Evolutionary conservation across 2,888 invertebrate species (phyloP).

Genomic region (Nysson spinosus): DNA sequence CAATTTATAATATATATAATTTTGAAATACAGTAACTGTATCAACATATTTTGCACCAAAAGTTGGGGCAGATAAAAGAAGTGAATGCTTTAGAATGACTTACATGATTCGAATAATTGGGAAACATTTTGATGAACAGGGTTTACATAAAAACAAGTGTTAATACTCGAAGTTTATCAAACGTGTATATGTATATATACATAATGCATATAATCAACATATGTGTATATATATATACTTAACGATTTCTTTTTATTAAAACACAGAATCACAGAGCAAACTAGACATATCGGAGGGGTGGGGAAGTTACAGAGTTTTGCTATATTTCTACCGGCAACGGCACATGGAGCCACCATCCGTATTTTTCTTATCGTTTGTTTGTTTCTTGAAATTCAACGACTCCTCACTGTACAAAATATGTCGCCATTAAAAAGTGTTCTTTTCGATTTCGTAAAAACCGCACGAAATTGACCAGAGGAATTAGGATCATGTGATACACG

Average conservation of each 20-base stretch:
- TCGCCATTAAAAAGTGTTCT: constrained; percentile 63
- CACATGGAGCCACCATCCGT: constrained; percentile 28
- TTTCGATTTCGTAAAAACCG: constrained; percentile 61
- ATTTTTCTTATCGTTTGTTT: constrained; percentile 22
- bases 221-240: constrained; percentile 52
- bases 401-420: constrained; percentile 64
- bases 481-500: constrained; percentile 43
- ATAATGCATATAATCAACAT: constrained; percentile 50
- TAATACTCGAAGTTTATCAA: constrained; percentile 29
- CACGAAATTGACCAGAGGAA: constrained; percentile 55
- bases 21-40: too few relatives aligned
- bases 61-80: too few relatives aligned
- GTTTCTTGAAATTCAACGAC: constrained; percentile 15
- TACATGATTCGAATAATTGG: neutral
- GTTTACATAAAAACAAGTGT: constrained; percentile 32
- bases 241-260: constrained; percentile 65
- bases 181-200: constrained; percentile 24
- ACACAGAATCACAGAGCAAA: constrained; percentile 76
- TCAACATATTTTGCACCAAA: too few relatives aligned
- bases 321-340: constrained; percentile 31
- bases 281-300: constrained; percentile 73
- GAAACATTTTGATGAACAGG: constrained; percentile 7
- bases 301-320: constrained; percentile 66
- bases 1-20: neutral
- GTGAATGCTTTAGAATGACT: too few relatives aligned